phyloP scores from a whole-genome alignment of 2,888 invertebrate species.

The Blomia tropicalis region DNA sequence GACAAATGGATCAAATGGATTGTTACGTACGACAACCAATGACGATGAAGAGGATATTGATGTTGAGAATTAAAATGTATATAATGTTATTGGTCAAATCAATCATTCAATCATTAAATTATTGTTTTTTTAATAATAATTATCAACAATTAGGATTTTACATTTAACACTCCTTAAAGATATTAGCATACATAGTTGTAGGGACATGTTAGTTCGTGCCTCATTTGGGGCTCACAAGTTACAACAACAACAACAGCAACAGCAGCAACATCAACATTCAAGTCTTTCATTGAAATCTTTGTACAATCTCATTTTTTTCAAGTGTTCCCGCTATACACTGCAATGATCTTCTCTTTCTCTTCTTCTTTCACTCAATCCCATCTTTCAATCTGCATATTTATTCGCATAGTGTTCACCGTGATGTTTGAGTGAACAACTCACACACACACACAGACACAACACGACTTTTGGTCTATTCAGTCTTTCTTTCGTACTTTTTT shows the following conservation, averaged over 20 bases:
- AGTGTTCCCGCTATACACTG: neutral
- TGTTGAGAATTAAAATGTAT: slow-evolving; percentile 11
- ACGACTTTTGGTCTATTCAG: too few relatives aligned
- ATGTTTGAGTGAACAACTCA: neutral
- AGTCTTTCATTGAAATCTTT: too few relatives aligned
- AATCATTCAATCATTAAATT: too few relatives aligned
- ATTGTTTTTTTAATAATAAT: too few relatives aligned
- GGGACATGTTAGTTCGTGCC: too few relatives aligned
- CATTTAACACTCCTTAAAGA: too few relatives aligned
- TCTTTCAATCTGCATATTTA: neutral
- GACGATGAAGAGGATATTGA: slow-evolving; percentile 12
- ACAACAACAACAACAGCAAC: too few relatives aligned
- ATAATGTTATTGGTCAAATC: too few relatives aligned
- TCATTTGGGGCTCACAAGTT: too few relatives aligned
- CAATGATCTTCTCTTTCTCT: neutral
- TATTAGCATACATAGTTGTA: too few relatives aligned
- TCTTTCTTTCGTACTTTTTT: neutral
- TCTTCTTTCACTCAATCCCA: neutral
- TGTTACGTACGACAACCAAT: neutral
- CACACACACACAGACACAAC: neutral
- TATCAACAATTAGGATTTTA: too few relatives aligned
- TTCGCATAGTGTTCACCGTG: neutral
- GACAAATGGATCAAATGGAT: neutral
- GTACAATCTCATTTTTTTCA: neutral
- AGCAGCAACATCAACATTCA: neutral